Base-by-base conservation (phyloP, 1,140 invertebrate species). In the Brachionus calyciflorus region DNA sequence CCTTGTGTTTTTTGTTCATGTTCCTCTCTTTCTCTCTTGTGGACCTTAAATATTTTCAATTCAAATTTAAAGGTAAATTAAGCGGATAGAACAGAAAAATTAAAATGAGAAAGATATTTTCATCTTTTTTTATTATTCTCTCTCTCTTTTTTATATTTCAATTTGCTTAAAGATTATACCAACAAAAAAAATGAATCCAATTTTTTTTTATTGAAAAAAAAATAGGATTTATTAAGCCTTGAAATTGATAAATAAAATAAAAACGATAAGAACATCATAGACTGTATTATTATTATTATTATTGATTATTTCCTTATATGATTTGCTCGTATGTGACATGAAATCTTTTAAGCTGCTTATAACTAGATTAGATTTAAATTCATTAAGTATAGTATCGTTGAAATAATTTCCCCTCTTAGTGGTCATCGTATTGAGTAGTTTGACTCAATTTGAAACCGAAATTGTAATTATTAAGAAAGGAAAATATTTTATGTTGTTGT, bases 311-410 rank as follows among this genome's bases (percentile, higher is more conserved):
- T 60, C 55, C 55, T 60, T 60, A 17, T 19, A 49, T 21, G 46
- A 49, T 49, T 49, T 49, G 1, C 46, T 49, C n/a, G n/a, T 49
- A 60, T 33, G 55, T 60, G 55, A 60, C 55, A 60, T 33, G 17
- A 60, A 60, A 60, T 60, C 55, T 33, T 60, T 60, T 60, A 60
- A 60, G 55, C 55, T 60, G 7, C 55, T 60, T 60, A 60, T 5
- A n/a, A 60, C 37, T 30, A 60, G 55, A 60, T 60, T 60, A 60
- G 55, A 33, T 60, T 37, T 37, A n/a, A 60, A 33, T 60, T 60
- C 30, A 60, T 37, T 37, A 60, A 60, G 10, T 37, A 28, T 33
- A 57, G 26, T n/a, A 60, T 33, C 17, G 3, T 19, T 51, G 48
- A 21, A 24, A 14, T 9, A 21, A 51, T 10, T 21, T 51, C 21